Evolutionary conservation across 2,113 vertebrate species (phyloP).

Genomic region (Glaucidium brasilianum): DNA sequence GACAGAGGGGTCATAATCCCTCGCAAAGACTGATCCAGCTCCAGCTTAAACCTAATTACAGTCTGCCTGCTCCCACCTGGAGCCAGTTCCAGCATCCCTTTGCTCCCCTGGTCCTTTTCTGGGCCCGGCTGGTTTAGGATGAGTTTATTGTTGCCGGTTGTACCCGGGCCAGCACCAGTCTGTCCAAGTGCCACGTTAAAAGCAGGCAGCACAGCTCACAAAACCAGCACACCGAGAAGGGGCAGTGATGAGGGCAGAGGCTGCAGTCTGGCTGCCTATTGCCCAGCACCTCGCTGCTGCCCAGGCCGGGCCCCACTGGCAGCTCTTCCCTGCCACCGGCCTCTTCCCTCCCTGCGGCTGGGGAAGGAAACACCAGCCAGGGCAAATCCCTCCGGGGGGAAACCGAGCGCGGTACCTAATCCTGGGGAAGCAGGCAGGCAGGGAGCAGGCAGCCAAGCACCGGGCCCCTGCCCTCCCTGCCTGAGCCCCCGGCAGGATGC

Average conservation of each 20-base stretch:
- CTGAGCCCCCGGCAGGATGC: not conserved
- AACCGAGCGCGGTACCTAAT: not conserved
- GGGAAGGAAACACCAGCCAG: not conserved
- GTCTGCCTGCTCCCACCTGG: conserved; percentile 35
- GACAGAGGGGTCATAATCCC: conserved; percentile 50
- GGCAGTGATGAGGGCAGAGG: not conserved
- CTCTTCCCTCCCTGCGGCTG: not conserved
- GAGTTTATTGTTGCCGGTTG: not conserved
- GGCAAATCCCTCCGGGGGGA: not conserved
- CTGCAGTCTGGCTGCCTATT: not conserved
- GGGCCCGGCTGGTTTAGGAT: not conserved
- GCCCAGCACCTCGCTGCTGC: not conserved
- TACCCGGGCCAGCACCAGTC: not conserved
- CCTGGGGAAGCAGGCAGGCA: not conserved
- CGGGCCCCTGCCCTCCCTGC: not conserved
- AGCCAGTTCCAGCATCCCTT: not conserved
- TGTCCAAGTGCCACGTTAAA: not conserved
- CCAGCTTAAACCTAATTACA: conserved; percentile 58
- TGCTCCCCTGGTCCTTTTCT: not conserved
- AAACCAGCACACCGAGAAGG: not conserved
- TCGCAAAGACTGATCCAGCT: conserved; percentile 48
- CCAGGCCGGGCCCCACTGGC: not conserved
- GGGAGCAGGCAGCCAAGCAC: not conserved
- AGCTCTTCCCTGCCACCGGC: not conserved
- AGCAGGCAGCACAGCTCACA: not conserved